These are phyloP conservation scores for Caenorhabditis brenneri DNA, from an alignment of 1,140 invertebrate species.

Conservation along the genomic window DNA sequence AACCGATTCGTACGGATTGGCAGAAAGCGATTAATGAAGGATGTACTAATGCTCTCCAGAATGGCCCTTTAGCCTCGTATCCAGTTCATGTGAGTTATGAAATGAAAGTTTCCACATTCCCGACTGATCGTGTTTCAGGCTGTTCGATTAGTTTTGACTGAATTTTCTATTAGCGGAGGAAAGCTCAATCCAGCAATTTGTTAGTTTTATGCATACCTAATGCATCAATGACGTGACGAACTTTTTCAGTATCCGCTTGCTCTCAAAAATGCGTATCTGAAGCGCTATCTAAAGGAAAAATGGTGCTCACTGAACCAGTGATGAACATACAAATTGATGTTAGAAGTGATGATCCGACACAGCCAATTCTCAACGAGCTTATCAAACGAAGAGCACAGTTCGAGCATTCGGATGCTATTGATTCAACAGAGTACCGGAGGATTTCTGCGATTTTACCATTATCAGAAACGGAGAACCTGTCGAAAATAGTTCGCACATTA, in stretches of 20 bases:
- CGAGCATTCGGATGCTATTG: neutral
- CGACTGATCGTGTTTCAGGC: neutral
- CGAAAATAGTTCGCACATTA: neutral
- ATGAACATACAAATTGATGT: conserved; percentile 25
- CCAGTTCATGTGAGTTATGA: conserved; percentile 74
- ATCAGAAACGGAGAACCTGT: conserved; percentile 3
- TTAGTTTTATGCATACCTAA: neutral
- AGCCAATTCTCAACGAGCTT: conserved; percentile 33
- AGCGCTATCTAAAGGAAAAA: neutral
- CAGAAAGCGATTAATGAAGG: conserved; percentile 74
- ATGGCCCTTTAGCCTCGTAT: conserved; percentile 74
- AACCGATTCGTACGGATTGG: conserved; percentile 66
- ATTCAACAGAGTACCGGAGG: neutral
- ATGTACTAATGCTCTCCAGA: conserved; percentile 72
- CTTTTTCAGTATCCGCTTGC: conserved; percentile 44
- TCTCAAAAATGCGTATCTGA: conserved; percentile 49
- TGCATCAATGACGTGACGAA: neutral
- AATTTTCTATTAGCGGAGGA: conserved; percentile 35
- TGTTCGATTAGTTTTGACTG: conserved; percentile 4
- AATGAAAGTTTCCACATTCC: neutral
- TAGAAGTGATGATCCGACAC: neutral
- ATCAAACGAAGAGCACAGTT: conserved; percentile 14
- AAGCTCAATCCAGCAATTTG: conserved; percentile 41
- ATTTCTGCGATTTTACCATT: neutral
- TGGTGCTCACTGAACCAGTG: conserved; percentile 33